phyloP scores from a whole-genome alignment of 2,113 vertebrate genomes.

The Catharus minimus region DNA sequence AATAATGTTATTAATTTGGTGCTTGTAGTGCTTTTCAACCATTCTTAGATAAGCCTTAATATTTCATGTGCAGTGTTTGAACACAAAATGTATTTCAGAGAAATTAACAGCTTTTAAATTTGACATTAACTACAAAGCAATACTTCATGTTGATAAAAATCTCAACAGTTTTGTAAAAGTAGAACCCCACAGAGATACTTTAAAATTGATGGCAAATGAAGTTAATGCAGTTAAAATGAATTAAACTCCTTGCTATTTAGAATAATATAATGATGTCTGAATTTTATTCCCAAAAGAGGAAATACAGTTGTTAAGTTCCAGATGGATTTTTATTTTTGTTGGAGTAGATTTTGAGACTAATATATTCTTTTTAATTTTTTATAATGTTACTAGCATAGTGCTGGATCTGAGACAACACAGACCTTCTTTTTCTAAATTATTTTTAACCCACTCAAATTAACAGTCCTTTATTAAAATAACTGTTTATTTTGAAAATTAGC shows the following conservation, averaged over 20 bases:
- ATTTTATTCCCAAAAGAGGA: conserved; percentile 55
- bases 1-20: background rate
- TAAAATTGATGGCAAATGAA: conserved; percentile 32
- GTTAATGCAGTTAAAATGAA: conserved; percentile 34
- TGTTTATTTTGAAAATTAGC: conserved; percentile 13
- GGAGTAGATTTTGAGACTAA: conserved; percentile 29
- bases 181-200: conserved; percentile 22
- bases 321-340: conserved; percentile 61
- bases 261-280: conserved; percentile 34
- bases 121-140: background rate
- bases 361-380: background rate
- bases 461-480: background rate
- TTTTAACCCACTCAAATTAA: background rate
- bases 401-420: background rate
- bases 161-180: conserved; percentile 20
- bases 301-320: conserved; percentile 56
- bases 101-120: conserved; percentile 19
- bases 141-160: conserved; percentile 42
- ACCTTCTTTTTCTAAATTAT: background rate
- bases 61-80: background rate
- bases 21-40: background rate
- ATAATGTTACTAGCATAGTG: background rate
- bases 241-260: conserved; percentile 36
- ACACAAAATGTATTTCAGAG: background rate
- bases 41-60: background rate